Base-by-base conservation (phyloP, 2,888 invertebrate species). In the Sphinx pinastri region DNA sequence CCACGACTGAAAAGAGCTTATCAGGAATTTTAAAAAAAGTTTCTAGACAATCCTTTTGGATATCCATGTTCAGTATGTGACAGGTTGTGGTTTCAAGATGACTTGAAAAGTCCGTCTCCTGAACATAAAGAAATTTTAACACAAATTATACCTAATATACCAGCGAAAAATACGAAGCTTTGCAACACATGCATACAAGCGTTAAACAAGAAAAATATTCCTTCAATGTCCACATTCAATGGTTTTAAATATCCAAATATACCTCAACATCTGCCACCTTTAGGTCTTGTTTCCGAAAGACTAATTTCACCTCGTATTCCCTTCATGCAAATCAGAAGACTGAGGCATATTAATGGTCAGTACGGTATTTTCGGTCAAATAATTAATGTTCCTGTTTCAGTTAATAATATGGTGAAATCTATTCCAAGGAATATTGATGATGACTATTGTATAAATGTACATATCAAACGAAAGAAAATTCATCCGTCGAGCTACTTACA, bases 231-330 rank as follows among this genome's bases (percentile, higher is more conserved):
- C 75, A 79, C 75, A 70, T 72, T 76, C 0, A 84, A 85, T 74
- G 84, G 83, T n/a, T 87, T 86, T 75, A 73, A 77, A 77, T 86
- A 84, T 85, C 84, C 85, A 19, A 76, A 78, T 2, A 19, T n/a
- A 76, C 84, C 82, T 19, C 76, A 76, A 47, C 76, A 77, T 38
- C 59, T 85, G 76, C 85, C 83, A 52, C 75, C 79, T 11, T 69
- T 86, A 71, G 81, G 84, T 82, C 79, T 77, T 0, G 79, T 86
- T 47, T 79, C 76, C 77, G 81, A 83, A 83, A 77, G 84, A 74
- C 79, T 87, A 68, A 70, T 76, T 67, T 76, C 75, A 25, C 74
- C 77, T 7, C 68, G 77, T 63, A 75, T 82, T 16, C 80, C 81
- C 0, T 81, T 82, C 68, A 79, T 81, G 79, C 80, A 83, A 55